Evolutionary conservation across 2,797 vertebrate species (phyloP).

Genomic region (Nasua narica): DNA sequence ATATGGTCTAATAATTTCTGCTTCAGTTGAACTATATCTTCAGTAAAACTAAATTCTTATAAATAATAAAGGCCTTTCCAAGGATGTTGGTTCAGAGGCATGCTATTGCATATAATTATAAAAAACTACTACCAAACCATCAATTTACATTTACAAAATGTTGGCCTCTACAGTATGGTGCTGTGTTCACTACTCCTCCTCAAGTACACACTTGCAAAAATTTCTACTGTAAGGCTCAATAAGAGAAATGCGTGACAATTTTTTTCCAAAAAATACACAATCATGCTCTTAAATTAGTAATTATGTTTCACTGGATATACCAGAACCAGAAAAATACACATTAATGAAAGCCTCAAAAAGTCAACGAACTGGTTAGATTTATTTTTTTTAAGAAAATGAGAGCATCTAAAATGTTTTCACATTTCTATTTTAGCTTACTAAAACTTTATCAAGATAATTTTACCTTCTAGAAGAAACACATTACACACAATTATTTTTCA

Average conservation of each 20-base stretch:
- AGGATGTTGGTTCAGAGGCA: neutral
- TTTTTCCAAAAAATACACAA: neutral
- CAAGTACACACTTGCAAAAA: neutral
- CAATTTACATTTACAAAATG: neutral
- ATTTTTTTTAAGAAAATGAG: conserved; percentile 25
- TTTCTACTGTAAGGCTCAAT: neutral
- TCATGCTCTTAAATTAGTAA: conserved; percentile 2
- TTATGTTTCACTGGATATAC: neutral
- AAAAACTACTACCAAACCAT: neutral
- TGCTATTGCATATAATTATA: neutral
- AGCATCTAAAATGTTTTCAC: neutral
- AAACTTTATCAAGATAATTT: conserved; percentile 36
- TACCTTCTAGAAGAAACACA: conserved; percentile 19
- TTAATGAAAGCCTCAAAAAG: conserved; percentile 4
- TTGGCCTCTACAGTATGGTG: neutral
- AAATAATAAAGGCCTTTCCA: neutral
- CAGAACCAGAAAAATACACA: neutral
- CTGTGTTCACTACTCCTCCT: neutral
- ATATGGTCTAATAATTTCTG: neutral
- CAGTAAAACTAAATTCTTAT: neutral
- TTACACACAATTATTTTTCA: neutral
- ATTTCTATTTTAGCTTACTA: conserved; percentile 27
- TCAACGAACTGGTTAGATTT: neutral
- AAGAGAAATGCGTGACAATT: neutral
- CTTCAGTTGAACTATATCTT: neutral